Percentiles rank a stretch among this genome's conserved stretches.
Conservation (phyloP, 2,797 vertebrate genomes). For the Leuciscus waleckii region DNA sequence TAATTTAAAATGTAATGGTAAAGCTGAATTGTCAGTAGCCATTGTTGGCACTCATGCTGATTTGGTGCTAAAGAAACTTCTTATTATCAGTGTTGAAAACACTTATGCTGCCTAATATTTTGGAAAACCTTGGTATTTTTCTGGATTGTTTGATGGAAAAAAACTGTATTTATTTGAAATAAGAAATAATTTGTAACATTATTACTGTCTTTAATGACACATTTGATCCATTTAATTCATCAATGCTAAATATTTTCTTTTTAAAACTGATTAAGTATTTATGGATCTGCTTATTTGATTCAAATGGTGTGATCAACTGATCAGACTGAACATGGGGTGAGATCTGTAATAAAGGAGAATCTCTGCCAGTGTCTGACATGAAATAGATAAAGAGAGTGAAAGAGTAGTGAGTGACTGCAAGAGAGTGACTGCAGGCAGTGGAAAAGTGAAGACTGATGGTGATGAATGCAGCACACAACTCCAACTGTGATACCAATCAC, state of each 20-base stretch:
- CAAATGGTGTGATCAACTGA: constrained; percentile 1
- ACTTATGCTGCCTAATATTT: background rate
- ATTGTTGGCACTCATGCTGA: background rate
- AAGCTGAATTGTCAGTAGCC: background rate
- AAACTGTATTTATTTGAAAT: background rate
- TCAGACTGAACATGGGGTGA: background rate
- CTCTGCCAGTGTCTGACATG: constrained; percentile 11
- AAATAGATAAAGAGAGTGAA: constrained; percentile 28
- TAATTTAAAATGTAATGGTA: background rate
- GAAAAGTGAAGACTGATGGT: constrained; percentile 31
- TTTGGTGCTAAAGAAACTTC: background rate
- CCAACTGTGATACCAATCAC: constrained; percentile 41
- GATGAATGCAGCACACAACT: constrained; percentile 31
- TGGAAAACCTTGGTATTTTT: no score
- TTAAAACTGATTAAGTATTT: background rate
- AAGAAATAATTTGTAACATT: background rate
- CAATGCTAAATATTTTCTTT: no score
- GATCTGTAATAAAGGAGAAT: constrained; percentile 17
- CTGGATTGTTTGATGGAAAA: background rate
- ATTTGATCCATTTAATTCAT: background rate
- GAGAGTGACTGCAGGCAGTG: background rate
- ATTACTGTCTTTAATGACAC: background rate
- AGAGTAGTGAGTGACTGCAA: constrained; percentile 18
- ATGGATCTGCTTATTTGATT: constrained; percentile 4
- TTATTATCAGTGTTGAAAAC: background rate